A percentile compares a stretch with the other conserved stretches of the same genome.
These are phyloP conservation scores for Hydrotaea diabolus DNA, from an alignment of 2,888 invertebrate species.

Conservation along the genomic window DNA sequence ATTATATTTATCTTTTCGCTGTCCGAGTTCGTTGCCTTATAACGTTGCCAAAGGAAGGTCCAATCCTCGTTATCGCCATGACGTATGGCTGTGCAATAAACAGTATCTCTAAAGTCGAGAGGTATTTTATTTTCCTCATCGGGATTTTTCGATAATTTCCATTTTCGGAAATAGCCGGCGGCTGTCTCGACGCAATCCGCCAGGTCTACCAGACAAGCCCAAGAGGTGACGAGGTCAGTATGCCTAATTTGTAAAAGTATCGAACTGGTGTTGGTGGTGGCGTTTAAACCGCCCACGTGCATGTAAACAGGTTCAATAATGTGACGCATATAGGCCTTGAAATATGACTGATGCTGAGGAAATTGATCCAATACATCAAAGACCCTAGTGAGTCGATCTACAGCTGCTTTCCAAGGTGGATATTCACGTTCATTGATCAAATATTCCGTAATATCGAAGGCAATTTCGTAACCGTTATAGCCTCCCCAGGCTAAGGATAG, in stretches of 20 bases:
- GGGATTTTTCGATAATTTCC: slow-evolving; percentile 83
- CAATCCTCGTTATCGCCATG: slow-evolving; percentile 86
- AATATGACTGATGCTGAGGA: slow-evolving; percentile 84
- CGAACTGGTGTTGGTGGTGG: slow-evolving; percentile 80
- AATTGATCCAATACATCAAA: slow-evolving; percentile 84
- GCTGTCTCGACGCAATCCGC: slow-evolving; percentile 84
- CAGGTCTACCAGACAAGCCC: slow-evolving; percentile 85
- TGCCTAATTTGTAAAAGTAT: slow-evolving; percentile 84
- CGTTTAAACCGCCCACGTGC: slow-evolving; percentile 83
- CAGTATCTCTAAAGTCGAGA: slow-evolving; percentile 85
- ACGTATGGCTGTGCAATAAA: slow-evolving; percentile 88
- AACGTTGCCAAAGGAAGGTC: slow-evolving; percentile 88
- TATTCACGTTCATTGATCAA: slow-evolving; percentile 80
- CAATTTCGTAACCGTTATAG: slow-evolving; percentile 85
- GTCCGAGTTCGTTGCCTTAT: slow-evolving; percentile 85
- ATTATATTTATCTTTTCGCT: slow-evolving; percentile 86
- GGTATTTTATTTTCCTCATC: slow-evolving; percentile 85
- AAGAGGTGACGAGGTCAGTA: slow-evolving; percentile 81
- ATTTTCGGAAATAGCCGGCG: slow-evolving; percentile 83
- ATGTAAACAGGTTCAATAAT: slow-evolving; percentile 85
- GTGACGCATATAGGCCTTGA: slow-evolving; percentile 85
- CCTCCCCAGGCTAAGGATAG: slow-evolving; percentile 85
- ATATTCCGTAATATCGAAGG: slow-evolving; percentile 83
- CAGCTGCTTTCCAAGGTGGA: slow-evolving; percentile 82
- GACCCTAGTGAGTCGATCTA: slow-evolving; percentile 84